Evolutionary conservation across 2,888 invertebrate genomes (phyloP), one percentile per base, ranked within the genome.

Genomic region (Meghimatium bilineatum): DNA sequence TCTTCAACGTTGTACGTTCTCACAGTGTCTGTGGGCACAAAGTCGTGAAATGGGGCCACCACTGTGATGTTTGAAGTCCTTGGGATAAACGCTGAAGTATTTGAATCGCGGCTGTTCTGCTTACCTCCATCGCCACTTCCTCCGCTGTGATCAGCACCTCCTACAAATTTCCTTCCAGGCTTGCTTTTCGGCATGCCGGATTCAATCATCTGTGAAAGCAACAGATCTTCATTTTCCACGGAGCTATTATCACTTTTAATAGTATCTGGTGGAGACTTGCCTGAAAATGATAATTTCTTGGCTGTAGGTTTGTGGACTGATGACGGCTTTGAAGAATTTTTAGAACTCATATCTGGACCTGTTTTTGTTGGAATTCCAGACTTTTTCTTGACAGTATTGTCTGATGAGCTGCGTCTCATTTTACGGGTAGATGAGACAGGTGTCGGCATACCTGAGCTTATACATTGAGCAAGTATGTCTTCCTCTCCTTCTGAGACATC

Each of bases 1-100:
- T 96, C 96, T 93, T 97, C 97, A 90, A 97, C 96, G 90, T 96
- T 96, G 94, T 96, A 98, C 52, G 95, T 96, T 8, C 96, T 95
- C 84, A 95, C 91, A 91, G 95, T 95, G 92, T 96, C 96, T 0
- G 82, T 49, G 12, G 74, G 52, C 56, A 38, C 60, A 38, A 79
- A 78, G 36, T 72, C 77, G 32, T 72, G 66, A 32, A 76, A 69
- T 1, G 67, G 71, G 2, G 80, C 34, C 44, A 83, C 72, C 2
- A 72, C 38, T 10, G 52, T 90, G 26, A 38, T 56, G 36, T 77
- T 52, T 34, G 60, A 38, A 12, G 60, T 38, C 23, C 34, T 56
- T 29, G 56, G 60, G 10, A 52, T 66, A 29, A 75, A 75, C 17
- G 75, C 52, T 26, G 82, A 76, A 44, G 32, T 36, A 32, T 83